Percentiles rank a stretch among this genome's conserved stretches.
Conservation (phyloP, 2,888 invertebrate genomes). For the Xanthia icteritia region DNA sequence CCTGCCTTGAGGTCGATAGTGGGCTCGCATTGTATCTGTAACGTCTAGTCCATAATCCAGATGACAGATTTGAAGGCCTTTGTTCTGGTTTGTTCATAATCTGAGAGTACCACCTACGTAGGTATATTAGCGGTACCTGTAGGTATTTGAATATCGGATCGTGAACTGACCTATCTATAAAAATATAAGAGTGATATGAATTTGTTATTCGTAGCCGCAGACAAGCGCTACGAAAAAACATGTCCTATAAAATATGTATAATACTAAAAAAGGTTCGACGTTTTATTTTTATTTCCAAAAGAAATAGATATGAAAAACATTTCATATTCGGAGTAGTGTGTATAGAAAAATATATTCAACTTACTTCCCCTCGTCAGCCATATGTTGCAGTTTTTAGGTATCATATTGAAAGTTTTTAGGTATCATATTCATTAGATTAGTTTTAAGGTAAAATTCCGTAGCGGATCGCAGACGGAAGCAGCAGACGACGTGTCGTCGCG, state of each 20-base stretch:
- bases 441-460: neutral
- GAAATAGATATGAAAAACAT: neutral
- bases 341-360: neutral
- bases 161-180: neutral
- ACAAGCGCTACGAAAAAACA: neutral
- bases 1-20: neutral
- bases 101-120: neutral
- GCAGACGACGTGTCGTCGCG: too few species aligned
- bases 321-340: too few species aligned
- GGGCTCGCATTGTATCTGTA: neutral
- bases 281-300: slow-evolving; percentile 5
- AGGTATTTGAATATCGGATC: neutral
- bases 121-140: neutral
- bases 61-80: slow-evolving; percentile 9
- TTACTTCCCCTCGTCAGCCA: too few species aligned
- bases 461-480: too few species aligned
- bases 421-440: neutral
- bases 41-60: neutral
- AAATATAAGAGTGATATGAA: neutral
- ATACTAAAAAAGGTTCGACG: neutral
- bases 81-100: slow-evolving; percentile 2
- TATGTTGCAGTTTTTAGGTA: too few species aligned
- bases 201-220: neutral
- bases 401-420: too few species aligned
- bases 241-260: neutral